Evolutionary conservation across 1,140 invertebrate species (phyloP).

Genomic region (Carposina sasakii): DNA sequence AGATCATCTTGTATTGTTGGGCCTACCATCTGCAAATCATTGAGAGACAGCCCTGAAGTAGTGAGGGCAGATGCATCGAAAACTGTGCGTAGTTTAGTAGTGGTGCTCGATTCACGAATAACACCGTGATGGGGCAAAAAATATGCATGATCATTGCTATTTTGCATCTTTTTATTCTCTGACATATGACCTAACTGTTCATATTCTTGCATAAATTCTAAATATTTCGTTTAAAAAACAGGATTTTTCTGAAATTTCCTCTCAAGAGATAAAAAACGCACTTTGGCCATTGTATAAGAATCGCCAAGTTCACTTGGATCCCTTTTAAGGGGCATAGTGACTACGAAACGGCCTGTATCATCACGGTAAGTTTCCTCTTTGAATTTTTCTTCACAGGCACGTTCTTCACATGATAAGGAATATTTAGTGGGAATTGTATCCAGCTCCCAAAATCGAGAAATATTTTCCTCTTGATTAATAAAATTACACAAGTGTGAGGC

Average conservation of each 20-base stretch:
- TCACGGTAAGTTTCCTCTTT: conserved; percentile 12
- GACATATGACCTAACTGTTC: conserved; percentile 5
- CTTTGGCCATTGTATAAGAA: conserved; percentile 4
- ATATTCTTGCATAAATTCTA: conserved; percentile 11
- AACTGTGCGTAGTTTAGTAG: conserved; percentile 33
- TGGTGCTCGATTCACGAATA: conserved; percentile 20
- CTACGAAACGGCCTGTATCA: conserved; percentile 16
- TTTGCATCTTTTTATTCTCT: not conserved
- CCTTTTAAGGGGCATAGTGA: conserved; percentile 7
- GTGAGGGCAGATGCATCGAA: conserved; percentile 29
- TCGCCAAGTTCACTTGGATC: conserved; percentile 3
- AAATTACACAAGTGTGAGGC: conserved; percentile 2
- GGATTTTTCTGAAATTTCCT: conserved; percentile 9
- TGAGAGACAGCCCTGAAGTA: conserved; percentile 20
- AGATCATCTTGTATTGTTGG: conserved; percentile 47
- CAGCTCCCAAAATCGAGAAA: conserved; percentile 24
- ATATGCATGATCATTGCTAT: conserved; percentile 2
- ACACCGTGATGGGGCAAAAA: conserved; percentile 51
- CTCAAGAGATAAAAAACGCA: conserved; percentile 4
- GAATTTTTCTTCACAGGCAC: conserved; percentile 18
- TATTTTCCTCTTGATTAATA: conserved; percentile 6
- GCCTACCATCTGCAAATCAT: conserved; percentile 24
- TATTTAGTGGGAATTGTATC: conserved; percentile 15
- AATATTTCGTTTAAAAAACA: conserved; percentile 2
- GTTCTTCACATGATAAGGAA: conserved; percentile 18